phyloP scores from a whole-genome alignment of 2,888 invertebrate genomes.

The Lasioglossum zephyrum region DNA sequence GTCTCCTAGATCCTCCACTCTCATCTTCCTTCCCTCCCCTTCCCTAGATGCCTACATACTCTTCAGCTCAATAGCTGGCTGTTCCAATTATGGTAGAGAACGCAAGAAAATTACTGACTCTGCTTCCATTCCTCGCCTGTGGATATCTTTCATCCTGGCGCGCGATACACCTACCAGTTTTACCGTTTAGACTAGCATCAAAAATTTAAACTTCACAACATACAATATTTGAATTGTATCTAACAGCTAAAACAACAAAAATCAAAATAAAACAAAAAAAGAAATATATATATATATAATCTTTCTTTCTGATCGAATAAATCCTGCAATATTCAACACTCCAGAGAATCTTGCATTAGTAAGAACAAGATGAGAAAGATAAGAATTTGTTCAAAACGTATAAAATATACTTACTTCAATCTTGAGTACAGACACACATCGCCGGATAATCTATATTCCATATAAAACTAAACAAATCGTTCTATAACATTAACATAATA shows the following conservation, averaged over 20 bases:
- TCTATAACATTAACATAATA: background rate
- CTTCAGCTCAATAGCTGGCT: background rate
- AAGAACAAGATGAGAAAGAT: background rate
- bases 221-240: background rate
- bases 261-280: background rate
- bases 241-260: background rate
- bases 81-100: background rate
- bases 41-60: background rate
- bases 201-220: background rate
- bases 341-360: background rate
- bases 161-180: background rate
- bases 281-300: no score
- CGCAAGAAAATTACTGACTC: background rate
- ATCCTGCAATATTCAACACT: background rate
- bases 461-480: background rate
- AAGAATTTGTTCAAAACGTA: background rate
- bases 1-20: background rate
- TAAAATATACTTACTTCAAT: background rate
- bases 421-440: background rate
- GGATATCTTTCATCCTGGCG: background rate
- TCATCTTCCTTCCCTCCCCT: background rate
- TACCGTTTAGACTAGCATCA: background rate
- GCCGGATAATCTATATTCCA: background rate
- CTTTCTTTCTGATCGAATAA: background rate
- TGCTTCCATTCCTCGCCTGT: background rate